These are phyloP conservation scores for Pristiophorus japonicus DNA, from an alignment of 2,113 vertebrate species.

Conservation along the genomic window DNA sequence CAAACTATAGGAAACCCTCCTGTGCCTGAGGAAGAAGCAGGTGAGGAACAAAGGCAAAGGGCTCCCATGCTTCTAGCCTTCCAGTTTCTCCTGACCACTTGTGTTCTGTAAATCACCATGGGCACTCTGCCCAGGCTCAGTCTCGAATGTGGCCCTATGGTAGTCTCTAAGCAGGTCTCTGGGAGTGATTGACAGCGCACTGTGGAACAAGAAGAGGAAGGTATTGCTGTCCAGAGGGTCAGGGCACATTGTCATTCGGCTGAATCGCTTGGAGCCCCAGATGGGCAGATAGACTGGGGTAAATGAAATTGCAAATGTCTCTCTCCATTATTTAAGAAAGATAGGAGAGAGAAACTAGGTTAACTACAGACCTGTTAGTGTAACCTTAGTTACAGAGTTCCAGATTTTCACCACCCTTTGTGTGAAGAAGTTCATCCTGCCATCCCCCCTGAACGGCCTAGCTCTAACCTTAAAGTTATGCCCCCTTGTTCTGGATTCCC, in stretches of 20 bases:
- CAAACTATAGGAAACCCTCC: neutral
- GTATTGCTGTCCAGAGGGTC: neutral
- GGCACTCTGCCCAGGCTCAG: neutral
- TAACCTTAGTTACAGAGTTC: neutral
- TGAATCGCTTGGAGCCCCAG: too few relatives aligned
- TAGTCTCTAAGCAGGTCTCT: neutral
- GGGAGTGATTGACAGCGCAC: neutral
- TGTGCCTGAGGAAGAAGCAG: neutral
- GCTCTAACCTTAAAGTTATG: neutral
- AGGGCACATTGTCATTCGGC: neutral
- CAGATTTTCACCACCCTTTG: neutral
- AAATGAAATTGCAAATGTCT: too few relatives aligned
- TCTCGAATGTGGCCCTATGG: neutral
- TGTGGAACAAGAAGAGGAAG: neutral
- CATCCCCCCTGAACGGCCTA: neutral
- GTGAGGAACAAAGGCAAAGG: neutral
- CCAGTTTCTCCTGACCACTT: neutral
- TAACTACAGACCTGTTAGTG: neutral
- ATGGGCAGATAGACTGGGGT: neutral
- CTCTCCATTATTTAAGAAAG: neutral
- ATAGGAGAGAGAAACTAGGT: too few relatives aligned
- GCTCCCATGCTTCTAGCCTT: too few relatives aligned
- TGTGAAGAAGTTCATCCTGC: neutral
- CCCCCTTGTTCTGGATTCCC: neutral
- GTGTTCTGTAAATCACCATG: neutral